Base-by-base conservation (phyloP, 2,888 invertebrate genomes). In the Aspidiotus destructor region DNA sequence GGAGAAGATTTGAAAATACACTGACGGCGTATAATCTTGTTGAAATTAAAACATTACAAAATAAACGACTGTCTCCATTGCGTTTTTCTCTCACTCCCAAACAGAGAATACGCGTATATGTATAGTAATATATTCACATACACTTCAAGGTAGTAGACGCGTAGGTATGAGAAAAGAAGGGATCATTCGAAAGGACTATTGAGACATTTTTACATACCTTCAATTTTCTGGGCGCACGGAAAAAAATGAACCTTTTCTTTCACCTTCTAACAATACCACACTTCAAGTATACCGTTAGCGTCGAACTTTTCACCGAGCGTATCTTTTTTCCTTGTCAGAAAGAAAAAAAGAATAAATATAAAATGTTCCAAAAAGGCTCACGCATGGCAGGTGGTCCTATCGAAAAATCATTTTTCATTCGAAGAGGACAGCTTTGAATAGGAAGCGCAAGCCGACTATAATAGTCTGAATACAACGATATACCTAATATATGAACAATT, bases 321-420 rank as follows among this genome's bases (percentile, higher is more conserved):
- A 13, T 48, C 63, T 53, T 53, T 63, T 63, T 60, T 63, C 54
- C 16, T 41, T 52, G 63, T 41, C 54, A 54, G 53, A 52, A 52
- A 53, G 52, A 41, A 41, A 41, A 53, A 54, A n/a, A 48, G 48
- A 16, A 55, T 40, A 8, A 13, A 58, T 17, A 28, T 28, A 3
- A 28, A 17, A 15, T 13, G 40, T 17, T 58, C 17, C 13, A 40
- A 10, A 58, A 58, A 28, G 17, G 55, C 15, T 17, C 10, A 11
- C 13, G 60, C 42, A 58, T 67, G 67, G 67, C 67, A 67, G 67
- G 67, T 67, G 67, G 67, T 67, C 67, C 67, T 60, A 67, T 67
- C 67, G 67, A 67, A 67, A 67, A 67, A 58, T 67, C 67, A 67
- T 67, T 67, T 67, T 67, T 67, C 67, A 67, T 48, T 44, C 64